These are phyloP conservation scores for Drosophila pectinifera DNA, from an alignment of 1,140 invertebrate species.

Conservation along the genomic window DNA sequence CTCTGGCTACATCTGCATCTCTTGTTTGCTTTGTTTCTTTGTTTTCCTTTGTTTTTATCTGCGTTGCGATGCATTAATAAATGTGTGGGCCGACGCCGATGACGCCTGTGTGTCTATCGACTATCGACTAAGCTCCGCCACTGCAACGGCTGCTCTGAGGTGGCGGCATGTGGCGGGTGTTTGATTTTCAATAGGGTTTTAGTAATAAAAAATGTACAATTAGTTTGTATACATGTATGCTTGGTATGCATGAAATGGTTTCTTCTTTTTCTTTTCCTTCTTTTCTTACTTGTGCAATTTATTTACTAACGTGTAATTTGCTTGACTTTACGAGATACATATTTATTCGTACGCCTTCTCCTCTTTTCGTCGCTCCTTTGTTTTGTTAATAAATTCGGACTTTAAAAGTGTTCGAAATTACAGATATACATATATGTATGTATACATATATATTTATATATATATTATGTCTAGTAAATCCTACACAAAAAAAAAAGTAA, in stretches of 20 bases:
- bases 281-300: constrained; percentile 54
- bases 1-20: constrained; percentile 24
- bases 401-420: constrained; percentile 78
- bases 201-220: constrained; percentile 67
- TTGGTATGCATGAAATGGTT: constrained; percentile 41
- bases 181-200: constrained; percentile 52
- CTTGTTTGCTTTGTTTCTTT: constrained; percentile 25
- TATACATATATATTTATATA: constrained; percentile 4
- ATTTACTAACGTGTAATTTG: constrained; percentile 61
- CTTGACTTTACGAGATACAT: constrained; percentile 31
- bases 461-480: constrained; percentile 75
- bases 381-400: constrained; percentile 72
- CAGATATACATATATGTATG: constrained; percentile 57
- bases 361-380: constrained; percentile 17
- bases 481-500: constrained; percentile 66
- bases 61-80: constrained; percentile 3
- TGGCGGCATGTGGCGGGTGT: constrained; percentile 6
- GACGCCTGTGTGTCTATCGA: constrained; percentile 5
- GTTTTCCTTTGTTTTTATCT: constrained; percentile 15
- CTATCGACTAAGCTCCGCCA: constrained; percentile 16
- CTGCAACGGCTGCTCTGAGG: constrained; percentile 6
- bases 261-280: constrained; percentile 26
- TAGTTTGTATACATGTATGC: constrained; percentile 55
- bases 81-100: constrained; percentile 22
- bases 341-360: constrained; percentile 23